A percentile compares a stretch with the other conserved stretches of the same genome.
phyloP scores from a whole-genome alignment of 2,888 invertebrate species.

The Dasypolia templi region DNA sequence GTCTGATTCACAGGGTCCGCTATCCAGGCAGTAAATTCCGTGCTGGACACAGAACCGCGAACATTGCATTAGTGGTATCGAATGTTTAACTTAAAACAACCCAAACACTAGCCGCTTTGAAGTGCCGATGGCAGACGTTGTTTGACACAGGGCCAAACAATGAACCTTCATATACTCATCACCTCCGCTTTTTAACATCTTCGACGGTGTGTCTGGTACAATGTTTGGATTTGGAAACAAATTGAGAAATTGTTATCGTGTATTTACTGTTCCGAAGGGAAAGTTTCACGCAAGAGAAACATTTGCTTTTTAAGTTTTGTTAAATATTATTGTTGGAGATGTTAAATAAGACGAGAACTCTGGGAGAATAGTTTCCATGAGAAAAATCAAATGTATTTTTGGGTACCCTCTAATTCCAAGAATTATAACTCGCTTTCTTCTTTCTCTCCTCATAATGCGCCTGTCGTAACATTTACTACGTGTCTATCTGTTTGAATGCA shows the following conservation, averaged over 20 bases:
- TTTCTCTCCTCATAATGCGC: slow-evolving; percentile 40
- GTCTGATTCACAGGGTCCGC: slow-evolving; percentile 58
- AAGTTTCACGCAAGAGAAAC: slow-evolving; percentile 67
- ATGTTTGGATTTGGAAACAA: slow-evolving; percentile 77
- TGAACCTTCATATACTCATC: slow-evolving; percentile 82
- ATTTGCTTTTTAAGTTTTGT: slow-evolving; percentile 58
- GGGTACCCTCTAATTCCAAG: slow-evolving; percentile 20
- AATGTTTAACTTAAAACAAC: slow-evolving; percentile 80
- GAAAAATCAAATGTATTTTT: slow-evolving; percentile 30
- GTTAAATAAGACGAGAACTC: slow-evolving; percentile 11
- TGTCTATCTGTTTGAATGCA: slow-evolving; percentile 51
- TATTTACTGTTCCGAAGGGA: slow-evolving; percentile 73
- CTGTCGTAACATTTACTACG: slow-evolving; percentile 53
- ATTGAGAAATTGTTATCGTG: slow-evolving; percentile 78
- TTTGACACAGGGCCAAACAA: slow-evolving; percentile 85
- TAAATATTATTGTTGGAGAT: slow-evolving; percentile 48
- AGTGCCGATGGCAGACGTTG: slow-evolving; percentile 81
- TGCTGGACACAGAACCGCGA: slow-evolving; percentile 70
- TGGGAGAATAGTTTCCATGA: slow-evolving; percentile 18
- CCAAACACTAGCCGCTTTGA: slow-evolving; percentile 79
- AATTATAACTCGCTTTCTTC: slow-evolving; percentile 44
- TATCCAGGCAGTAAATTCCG: slow-evolving; percentile 62
- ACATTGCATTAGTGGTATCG: slow-evolving; percentile 83
- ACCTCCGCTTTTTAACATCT: slow-evolving; percentile 85
- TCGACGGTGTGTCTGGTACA: slow-evolving; percentile 76